phyloP scores from a whole-genome alignment of 2,113 vertebrate genomes.

The Sinocyclocheilus maitianheensis region DNA sequence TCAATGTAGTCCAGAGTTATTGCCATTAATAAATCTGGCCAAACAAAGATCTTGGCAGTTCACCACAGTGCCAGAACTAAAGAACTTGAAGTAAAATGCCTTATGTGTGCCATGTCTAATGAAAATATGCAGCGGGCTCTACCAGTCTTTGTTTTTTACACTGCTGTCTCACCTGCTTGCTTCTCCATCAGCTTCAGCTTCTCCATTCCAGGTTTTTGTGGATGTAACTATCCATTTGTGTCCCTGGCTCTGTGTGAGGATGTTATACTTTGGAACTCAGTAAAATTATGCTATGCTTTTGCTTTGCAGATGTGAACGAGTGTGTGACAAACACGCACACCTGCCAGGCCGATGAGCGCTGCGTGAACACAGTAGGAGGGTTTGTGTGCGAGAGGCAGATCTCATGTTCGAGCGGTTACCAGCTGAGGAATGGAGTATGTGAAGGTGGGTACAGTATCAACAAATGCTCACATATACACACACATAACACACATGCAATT shows the following conservation, averaged over 20 bases:
- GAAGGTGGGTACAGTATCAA: constrained; percentile 73
- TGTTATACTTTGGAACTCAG: neutral
- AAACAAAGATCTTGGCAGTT: constrained; percentile 32
- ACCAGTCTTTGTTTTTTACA: neutral
- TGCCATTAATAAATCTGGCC: constrained; percentile 32
- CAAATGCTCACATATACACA: neutral
- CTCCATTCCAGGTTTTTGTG: neutral
- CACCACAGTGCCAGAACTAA: neutral
- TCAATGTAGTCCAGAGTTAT: constrained; percentile 38
- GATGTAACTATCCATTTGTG: neutral
- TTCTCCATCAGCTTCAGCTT: neutral
- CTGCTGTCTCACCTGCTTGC: neutral
- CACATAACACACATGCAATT: no score
- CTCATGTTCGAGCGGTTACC: constrained; percentile 81
- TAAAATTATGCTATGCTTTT: constrained; percentile 29
- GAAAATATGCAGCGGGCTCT: neutral
- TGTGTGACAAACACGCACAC: constrained; percentile 82
- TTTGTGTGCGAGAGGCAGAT: constrained; percentile 83
- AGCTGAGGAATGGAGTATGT: constrained; percentile 79
- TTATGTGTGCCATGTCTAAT: neutral
- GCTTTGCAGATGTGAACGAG: constrained; percentile 86
- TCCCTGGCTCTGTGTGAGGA: neutral
- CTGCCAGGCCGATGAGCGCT: constrained; percentile 81
- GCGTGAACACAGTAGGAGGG: constrained; percentile 86
- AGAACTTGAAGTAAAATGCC: neutral